phyloP scores from a whole-genome alignment of 2,113 vertebrate genomes.

The Thermophis baileyi region DNA sequence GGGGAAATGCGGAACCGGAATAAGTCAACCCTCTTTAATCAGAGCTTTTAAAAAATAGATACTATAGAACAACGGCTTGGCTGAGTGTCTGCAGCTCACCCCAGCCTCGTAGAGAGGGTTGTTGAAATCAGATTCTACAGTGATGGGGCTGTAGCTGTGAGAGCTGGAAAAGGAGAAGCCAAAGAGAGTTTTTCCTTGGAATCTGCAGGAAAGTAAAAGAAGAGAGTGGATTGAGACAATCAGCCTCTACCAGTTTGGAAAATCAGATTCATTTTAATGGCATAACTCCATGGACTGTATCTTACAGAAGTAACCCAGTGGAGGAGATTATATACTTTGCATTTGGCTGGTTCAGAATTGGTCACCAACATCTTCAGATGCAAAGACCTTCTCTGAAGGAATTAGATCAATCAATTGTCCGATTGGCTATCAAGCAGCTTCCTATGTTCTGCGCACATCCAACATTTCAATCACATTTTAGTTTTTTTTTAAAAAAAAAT shows the following conservation, averaged over 20 bases:
- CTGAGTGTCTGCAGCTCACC: slow-evolving; percentile 65
- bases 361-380: neutral
- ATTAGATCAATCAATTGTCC: neutral
- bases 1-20: neutral
- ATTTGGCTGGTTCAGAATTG: neutral
- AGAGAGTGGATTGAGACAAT: neutral
- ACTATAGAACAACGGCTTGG: too few relatives aligned
- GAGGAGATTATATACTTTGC: neutral
- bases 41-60: neutral
- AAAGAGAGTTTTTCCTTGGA: slow-evolving; percentile 88
- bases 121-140: slow-evolving; percentile 90
- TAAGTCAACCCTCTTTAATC: neutral
- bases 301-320: neutral
- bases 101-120: slow-evolving; percentile 93
- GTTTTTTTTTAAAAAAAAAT: neutral
- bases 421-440: neutral
- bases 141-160: slow-evolving; percentile 91
- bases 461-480: neutral
- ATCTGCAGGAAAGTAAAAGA: slow-evolving; percentile 47
- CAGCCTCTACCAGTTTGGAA: neutral
- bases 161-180: slow-evolving; percentile 88
- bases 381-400: neutral
- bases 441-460: neutral
- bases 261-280: neutral
- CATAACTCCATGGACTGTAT: neutral